Conservation (phyloP, 2,113 vertebrate genomes). For the Dipodomys ordii region DNA sequence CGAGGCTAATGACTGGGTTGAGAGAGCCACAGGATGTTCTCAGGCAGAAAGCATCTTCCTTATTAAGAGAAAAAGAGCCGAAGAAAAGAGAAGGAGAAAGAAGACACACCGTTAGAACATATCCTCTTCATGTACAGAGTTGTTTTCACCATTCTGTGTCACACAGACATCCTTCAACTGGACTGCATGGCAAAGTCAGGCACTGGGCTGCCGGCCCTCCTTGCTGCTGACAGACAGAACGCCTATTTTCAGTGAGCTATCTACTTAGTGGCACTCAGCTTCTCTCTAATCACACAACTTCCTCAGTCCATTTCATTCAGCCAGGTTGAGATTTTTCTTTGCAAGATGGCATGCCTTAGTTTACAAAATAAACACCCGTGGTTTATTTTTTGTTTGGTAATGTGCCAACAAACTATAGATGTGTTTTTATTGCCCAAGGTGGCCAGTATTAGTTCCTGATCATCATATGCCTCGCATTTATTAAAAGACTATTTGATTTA, state of each 20-base stretch:
- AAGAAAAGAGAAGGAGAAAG: background rate
- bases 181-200: background rate
- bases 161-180: conserved; percentile 40
- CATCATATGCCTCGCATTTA: conserved; percentile 71
- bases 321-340: conserved; percentile 30
- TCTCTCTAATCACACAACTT: conserved; percentile 37
- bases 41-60: conserved; percentile 66
- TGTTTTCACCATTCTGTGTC: accelerated
- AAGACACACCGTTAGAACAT: background rate
- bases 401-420: conserved; percentile 51
- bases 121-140: background rate
- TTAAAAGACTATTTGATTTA: conserved; percentile 82
- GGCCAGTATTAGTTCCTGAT: conserved; percentile 47
- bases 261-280: conserved; percentile 60
- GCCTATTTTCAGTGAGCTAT: background rate
- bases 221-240: background rate
- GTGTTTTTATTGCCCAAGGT: conserved; percentile 58
- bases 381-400: conserved; percentile 33
- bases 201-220: background rate
- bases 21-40: conserved; percentile 53
- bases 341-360: conserved; percentile 57
- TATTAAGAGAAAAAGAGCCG: conserved; percentile 48
- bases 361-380: conserved; percentile 74
- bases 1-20: background rate
- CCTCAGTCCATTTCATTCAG: background rate